Evolutionary conservation across 2,888 invertebrate species (phyloP), one percentile per base, ranked within the genome.

Genomic region (Pteria penguin): DNA sequence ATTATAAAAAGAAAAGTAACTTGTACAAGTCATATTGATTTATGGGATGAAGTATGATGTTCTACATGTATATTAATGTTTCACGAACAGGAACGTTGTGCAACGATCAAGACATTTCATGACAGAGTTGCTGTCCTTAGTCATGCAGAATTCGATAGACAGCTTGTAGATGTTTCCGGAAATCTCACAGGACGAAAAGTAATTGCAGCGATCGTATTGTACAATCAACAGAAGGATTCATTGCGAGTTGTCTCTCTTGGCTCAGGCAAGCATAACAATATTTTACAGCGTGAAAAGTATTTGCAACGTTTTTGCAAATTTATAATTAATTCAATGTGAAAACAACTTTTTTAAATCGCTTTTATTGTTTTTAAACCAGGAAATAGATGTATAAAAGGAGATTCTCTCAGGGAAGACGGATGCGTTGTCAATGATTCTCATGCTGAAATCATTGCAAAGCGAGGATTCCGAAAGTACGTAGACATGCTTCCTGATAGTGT

Each of bases 331-430:
- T n/a, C n/a, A n/a, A n/a, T n/a, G n/a, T n/a, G n/a, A n/a, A 45
- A 14, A 18, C 45, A 45, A 1, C 45, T 45, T 45, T 8, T 45
- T 18, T 45, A 0, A 18, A 18, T 14, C 18, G 45, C 18, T 45
- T 45, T 45, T 45, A 0, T 45, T 45, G 45, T 36, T 36, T 11
- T 36, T 36, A 36, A 36, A 36, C 45, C 5, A 74, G 98, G 98
- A 36, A 98, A 98, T 0, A 98, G 98, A 92, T 98, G 97, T 90
- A 95, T 98, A 69, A 96, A 96, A 73, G 98, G 98, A 0, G 97
- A 97, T 88, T 95, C 96, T 91, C 95, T 98, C 93, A 96, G 96
- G 70, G 96, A 96, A 58, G 94, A 94, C 73, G 98, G 98, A 0
- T 94, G 95, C 14, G 95, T 96, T 5, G 93, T 99, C 71, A 97